Conservation (phyloP, 2,888 invertebrate genomes). For the Apamea epomidion region DNA sequence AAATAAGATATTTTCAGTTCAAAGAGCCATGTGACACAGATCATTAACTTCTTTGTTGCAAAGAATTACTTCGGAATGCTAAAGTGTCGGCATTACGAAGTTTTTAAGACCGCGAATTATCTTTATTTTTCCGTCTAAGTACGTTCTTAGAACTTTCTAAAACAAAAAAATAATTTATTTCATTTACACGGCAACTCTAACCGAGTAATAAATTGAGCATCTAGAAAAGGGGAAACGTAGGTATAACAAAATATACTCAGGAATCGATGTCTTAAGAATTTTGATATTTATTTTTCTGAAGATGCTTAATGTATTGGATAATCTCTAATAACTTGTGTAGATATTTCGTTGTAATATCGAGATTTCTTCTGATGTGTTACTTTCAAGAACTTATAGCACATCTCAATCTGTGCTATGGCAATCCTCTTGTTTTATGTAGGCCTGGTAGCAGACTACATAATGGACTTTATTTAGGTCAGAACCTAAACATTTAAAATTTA, state of each 20-base stretch:
- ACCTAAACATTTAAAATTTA: not conserved
- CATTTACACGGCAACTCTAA: constrained; percentile 38
- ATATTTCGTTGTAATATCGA: not conserved
- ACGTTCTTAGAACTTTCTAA: constrained; percentile 56
- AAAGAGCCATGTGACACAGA: constrained; percentile 68
- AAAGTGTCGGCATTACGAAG: constrained; percentile 52
- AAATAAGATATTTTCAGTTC: constrained; percentile 69
- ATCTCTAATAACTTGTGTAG: not conserved
- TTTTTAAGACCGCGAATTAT: constrained; percentile 54
- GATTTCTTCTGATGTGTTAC: not conserved
- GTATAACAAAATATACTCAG: constrained; percentile 2
- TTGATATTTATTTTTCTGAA: not conserved
- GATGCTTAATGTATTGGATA: not conserved
- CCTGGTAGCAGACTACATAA: not conserved
- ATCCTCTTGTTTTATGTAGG: not conserved
- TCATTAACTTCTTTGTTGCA: constrained; percentile 41
- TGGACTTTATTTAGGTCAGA: not conserved
- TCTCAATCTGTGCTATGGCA: not conserved
- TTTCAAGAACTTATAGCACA: not conserved
- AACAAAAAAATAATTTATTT: constrained; percentile 53
- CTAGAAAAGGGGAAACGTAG: constrained; percentile 16
- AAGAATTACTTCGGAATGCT: constrained; percentile 46
- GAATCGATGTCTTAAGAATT: not conserved
- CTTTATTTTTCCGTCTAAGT: constrained; percentile 51
- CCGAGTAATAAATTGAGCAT: constrained; percentile 36